A percentile compares a stretch with the other conserved stretches of the same genome.
Conservation (phyloP, 2,797 vertebrate species). For the Remorina albescens region DNA sequence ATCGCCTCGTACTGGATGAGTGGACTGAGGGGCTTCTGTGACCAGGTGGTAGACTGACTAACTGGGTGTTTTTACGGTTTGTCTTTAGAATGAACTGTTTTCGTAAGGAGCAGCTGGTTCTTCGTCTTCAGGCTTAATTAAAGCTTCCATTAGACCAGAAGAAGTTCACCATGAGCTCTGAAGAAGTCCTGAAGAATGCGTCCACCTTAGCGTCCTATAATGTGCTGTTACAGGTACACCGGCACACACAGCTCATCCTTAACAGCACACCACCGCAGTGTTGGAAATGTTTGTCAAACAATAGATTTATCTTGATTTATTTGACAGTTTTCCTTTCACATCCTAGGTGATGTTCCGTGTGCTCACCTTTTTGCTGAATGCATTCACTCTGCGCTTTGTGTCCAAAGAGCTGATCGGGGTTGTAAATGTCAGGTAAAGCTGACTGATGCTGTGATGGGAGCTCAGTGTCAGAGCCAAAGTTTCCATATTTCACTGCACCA, state of each 20-base stretch:
- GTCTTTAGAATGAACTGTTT: background rate
- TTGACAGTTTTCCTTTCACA: background rate
- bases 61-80: background rate
- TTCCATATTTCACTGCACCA: background rate
- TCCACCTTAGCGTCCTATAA: slow-evolving; percentile 82
- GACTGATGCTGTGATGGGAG: background rate
- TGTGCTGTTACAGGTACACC: slow-evolving; percentile 80
- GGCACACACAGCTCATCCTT: background rate
- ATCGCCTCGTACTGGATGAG: too few relatives aligned
- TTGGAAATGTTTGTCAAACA: background rate
- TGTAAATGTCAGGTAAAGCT: slow-evolving; percentile 93
- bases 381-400: slow-evolving; percentile 95
- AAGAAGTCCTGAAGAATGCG: slow-evolving; percentile 76
- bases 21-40: fast-evolving
- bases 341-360: slow-evolving; percentile 92
- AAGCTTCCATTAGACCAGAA: background rate
- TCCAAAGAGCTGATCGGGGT: slow-evolving; percentile 94
- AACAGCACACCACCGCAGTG: fast-evolving
- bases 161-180: slow-evolving; percentile 72
- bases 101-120: background rate
- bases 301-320: background rate
- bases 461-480: background rate
- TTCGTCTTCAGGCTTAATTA: background rate
- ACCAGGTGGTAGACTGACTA: background rate
- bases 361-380: slow-evolving; percentile 94